A percentile compares a stretch with the other conserved stretches of the same genome.
These are phyloP conservation scores for Threskiornis aethiopicus DNA, from an alignment of 2,797 vertebrate species.

Conservation along the genomic window DNA sequence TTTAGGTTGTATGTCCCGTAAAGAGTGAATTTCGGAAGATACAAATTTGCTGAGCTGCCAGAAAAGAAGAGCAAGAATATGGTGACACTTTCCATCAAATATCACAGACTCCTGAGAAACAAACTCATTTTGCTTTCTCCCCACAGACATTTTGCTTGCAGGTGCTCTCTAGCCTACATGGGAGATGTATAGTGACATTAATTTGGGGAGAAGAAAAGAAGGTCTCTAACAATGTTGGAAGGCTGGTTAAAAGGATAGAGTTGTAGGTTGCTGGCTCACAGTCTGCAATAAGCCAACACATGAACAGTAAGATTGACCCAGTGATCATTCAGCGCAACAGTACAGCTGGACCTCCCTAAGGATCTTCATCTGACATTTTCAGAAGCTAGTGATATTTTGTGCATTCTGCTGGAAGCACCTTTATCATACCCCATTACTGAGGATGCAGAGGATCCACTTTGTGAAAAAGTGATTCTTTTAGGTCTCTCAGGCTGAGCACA, in stretches of 20 bases:
- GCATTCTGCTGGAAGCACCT: not conserved
- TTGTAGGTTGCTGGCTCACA: not conserved
- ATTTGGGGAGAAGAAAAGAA: not conserved
- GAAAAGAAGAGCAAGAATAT: not conserved
- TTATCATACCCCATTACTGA: not conserved
- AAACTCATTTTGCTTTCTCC: not conserved
- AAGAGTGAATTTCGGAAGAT: slow-evolving; percentile 65
- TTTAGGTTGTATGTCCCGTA: slow-evolving; percentile 69
- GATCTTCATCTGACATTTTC: not conserved
- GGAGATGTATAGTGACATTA: not conserved
- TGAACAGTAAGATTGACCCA: not conserved
- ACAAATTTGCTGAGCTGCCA: slow-evolving; percentile 60
- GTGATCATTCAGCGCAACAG: not conserved
- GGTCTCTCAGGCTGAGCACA: not conserved
- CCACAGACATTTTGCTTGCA: not conserved
- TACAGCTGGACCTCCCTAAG: not conserved
- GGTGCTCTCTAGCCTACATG: not conserved
- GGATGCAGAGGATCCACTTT: not conserved
- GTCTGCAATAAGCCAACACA: not conserved
- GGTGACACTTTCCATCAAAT: not conserved
- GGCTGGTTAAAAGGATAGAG: not conserved
- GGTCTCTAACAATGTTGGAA: not conserved
- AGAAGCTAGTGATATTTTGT: not conserved
- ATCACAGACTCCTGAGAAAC: not conserved
- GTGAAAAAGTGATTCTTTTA: not conserved